These are phyloP conservation scores for Caenorhabditis angaria DNA, from an alignment of 2,888 invertebrate genomes.

Conservation along the genomic window DNA sequence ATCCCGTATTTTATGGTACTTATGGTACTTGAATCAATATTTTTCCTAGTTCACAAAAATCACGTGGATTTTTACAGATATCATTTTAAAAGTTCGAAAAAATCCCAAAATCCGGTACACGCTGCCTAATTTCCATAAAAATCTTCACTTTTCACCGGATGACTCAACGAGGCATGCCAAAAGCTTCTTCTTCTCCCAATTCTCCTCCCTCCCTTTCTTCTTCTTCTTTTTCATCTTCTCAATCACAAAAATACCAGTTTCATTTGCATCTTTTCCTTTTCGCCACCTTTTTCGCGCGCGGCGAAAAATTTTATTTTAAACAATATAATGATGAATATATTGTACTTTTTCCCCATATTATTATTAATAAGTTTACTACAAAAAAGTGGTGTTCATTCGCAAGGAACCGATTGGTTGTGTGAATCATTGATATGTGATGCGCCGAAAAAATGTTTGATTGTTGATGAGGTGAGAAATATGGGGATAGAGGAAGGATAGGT, in stretches of 20 bases:
- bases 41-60: too few relatives aligned
- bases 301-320: slow-evolving; percentile 23
- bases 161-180: too few relatives aligned
- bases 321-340: slow-evolving; percentile 7
- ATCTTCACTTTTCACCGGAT: background rate
- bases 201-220: slow-evolving; percentile 11
- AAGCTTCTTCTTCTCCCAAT: background rate
- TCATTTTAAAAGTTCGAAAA: too few relatives aligned
- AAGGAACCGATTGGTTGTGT: slow-evolving; percentile 36
- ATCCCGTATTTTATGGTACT: too few relatives aligned
- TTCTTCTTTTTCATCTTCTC: background rate
- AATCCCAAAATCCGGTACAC: too few relatives aligned
- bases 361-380: background rate
- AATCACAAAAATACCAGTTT: slow-evolving; percentile 18
- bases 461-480: slow-evolving; percentile 39
- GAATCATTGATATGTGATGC: slow-evolving; percentile 57
- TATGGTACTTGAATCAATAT: too few relatives aligned
- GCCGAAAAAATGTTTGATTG: slow-evolving; percentile 51
- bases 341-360: background rate
- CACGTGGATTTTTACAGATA: too few relatives aligned
- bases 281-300: slow-evolving; percentile 20
- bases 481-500: background rate
- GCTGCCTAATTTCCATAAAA: too few relatives aligned
- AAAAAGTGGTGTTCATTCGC: background rate
- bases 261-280: slow-evolving; percentile 11